Base-by-base conservation (phyloP, 2,113 vertebrate genomes). In the Oreochromis niloticus region DNA sequence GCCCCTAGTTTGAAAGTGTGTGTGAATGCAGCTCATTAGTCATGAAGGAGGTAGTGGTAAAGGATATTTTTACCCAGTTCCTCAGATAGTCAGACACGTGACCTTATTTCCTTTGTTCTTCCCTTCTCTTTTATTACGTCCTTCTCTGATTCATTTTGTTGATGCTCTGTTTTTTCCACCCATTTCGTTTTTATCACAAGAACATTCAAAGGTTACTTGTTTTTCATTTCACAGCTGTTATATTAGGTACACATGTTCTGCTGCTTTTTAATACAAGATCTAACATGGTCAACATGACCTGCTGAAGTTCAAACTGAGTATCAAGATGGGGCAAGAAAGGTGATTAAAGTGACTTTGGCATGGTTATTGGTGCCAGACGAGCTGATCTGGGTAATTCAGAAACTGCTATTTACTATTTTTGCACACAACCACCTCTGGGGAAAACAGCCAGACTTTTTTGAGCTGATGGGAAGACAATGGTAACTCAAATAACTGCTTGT, bases 51-150 rank as follows among this genome's bases (percentile, higher is more conserved):
- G 75, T 41, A 89, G 59, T 57, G 59, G 34, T 17, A 6, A 17
- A 12, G 22, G 83, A 90, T 92, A 89, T 91, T 90, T 91, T 83
- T 91, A 92, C 79, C 87, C 86, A 85, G 89, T 85, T 84, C 50
- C 86, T 92, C 82, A 90, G 61, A 89, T 57, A 86, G 82, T 52
- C 41, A 55, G 81, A 32, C 83, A 87, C 8, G n/a, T 92, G 56
- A 81, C 55, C 71, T 75, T 41, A 12, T 36, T 16, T 50, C 14
- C 22, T 71, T 41, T 63, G 66, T 66, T 50, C 55, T 14, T 8
- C 19, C 24, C 24, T 48, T 52, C 9, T 71, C 43, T 55, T 41
- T 39, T 55, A 34, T 79, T 27, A 11, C 14, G 6, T 48, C 71
- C 63, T 56, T 75, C 66, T 54, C 41, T 54, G 48, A 55, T 81